Conservation (phyloP, 2,888 invertebrate species). For the Adelognathus sp. region DNA sequence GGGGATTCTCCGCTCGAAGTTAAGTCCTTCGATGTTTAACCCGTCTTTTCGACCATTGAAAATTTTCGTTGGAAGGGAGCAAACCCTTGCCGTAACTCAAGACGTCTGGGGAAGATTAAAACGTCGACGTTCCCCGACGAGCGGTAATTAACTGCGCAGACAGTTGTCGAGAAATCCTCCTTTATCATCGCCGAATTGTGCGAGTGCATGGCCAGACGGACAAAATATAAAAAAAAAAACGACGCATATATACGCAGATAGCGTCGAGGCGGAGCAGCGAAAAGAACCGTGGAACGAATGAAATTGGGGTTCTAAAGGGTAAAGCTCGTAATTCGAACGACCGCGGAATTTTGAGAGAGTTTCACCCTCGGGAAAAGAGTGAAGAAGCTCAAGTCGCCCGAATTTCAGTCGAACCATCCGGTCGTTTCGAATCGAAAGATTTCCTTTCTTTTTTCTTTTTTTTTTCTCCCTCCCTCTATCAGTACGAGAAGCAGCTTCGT, state of each 20-base stretch:
- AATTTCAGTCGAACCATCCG: neutral
- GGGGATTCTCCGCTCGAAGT: too few species aligned
- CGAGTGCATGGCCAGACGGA: neutral
- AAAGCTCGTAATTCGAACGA: neutral
- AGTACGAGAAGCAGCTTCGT: neutral
- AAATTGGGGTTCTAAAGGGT: neutral
- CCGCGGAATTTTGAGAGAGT: neutral
- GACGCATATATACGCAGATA: neutral
- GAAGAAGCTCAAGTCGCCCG: neutral
- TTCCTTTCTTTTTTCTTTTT: neutral
- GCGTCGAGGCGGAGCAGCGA: neutral
- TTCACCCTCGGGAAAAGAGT: neutral
- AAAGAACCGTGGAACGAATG: neutral
- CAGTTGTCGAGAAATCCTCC: constrained; percentile 8
- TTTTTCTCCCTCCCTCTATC: neutral
- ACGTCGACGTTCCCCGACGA: neutral
- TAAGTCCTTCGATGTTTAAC: too few species aligned
- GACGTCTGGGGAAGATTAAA: neutral
- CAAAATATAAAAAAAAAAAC: neutral
- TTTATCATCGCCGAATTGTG: constrained; percentile 22
- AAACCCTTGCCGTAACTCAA: neutral
- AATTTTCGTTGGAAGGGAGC: neutral
- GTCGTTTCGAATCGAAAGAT: constrained; percentile 12
- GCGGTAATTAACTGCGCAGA: constrained; percentile 27
- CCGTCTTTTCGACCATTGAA: too few species aligned